Evolutionary conservation across 1,140 invertebrate genomes (phyloP).

Genomic region (Macrobrachium nipponense): DNA sequence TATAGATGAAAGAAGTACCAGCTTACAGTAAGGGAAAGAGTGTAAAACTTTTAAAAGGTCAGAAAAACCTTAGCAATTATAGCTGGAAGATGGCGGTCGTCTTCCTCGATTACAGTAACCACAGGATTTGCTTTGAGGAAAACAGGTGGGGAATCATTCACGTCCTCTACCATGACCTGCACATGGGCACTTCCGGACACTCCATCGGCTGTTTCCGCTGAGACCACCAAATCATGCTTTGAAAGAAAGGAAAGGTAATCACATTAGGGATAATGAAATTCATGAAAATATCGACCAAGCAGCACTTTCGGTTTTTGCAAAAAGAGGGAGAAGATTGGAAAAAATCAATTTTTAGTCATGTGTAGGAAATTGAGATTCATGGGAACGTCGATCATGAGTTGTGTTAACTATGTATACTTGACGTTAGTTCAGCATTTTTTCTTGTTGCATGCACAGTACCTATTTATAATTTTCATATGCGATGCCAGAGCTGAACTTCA

Average conservation of each 20-base stretch:
- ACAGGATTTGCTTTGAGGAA: background rate
- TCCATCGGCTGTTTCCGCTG: background rate
- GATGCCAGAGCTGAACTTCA: too few relatives aligned
- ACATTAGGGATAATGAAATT: background rate
- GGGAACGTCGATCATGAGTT: background rate
- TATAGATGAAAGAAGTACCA: too few relatives aligned
- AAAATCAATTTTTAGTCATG: background rate
- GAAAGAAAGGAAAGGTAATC: background rate
- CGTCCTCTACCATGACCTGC: slow-evolving; percentile 21
- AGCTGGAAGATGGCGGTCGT: slow-evolving; percentile 17
- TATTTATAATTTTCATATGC: too few relatives aligned
- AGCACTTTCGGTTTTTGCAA: too few relatives aligned
- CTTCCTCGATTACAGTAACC: slow-evolving; percentile 22
- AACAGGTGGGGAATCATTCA: background rate
- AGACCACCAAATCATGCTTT: slow-evolving; percentile 22
- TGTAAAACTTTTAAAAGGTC: background rate
- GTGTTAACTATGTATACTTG: background rate
- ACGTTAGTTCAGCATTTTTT: too few relatives aligned
- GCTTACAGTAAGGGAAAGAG: too few relatives aligned
- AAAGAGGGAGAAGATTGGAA: too few relatives aligned
- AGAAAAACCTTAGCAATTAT: slow-evolving; percentile 2
- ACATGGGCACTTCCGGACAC: background rate
- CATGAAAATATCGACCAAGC: too few relatives aligned
- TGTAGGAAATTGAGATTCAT: background rate
- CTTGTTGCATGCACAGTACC: background rate